Percentiles rank a stretch among this genome's conserved stretches.
Evolutionary conservation across 2,888 invertebrate species (phyloP).

Genomic region (Platycheirus rosarum): DNA sequence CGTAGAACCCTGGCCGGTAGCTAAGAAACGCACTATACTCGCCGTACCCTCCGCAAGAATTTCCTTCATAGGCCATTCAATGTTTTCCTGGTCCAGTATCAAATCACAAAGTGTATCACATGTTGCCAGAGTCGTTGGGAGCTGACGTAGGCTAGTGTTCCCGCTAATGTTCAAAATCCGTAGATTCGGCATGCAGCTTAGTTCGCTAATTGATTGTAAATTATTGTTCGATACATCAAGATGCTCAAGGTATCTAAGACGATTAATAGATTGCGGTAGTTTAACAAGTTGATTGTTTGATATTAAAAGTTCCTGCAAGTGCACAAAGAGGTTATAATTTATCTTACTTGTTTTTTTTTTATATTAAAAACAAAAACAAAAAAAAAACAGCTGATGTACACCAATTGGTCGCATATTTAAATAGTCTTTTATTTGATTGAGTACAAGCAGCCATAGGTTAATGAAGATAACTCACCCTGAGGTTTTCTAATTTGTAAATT

Average conservation of each 20-base stretch:
- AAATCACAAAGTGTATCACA: constrained; percentile 86
- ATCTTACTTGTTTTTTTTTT: neutral
- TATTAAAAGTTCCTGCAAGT: constrained; percentile 87
- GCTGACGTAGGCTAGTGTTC: constrained; percentile 85
- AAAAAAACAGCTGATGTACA: neutral
- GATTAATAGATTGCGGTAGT: constrained; percentile 88
- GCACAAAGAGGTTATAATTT: neutral
- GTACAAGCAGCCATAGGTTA: neutral
- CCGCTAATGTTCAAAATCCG: constrained; percentile 85
- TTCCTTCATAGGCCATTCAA: constrained; percentile 87
- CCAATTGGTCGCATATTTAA: neutral
- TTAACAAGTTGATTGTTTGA: constrained; percentile 88
- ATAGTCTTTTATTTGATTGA: no score
- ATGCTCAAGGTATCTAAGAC: constrained; percentile 86
- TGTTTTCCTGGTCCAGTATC: constrained; percentile 85
- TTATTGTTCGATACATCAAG: constrained; percentile 89
- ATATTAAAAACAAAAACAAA: neutral
- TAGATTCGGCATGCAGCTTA: constrained; percentile 84
- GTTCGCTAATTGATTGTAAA: constrained; percentile 83
- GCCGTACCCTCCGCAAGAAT: constrained; percentile 85
- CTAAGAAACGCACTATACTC: constrained; percentile 87
- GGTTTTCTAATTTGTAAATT: constrained; percentile 86
- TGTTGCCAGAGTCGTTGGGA: constrained; percentile 87
- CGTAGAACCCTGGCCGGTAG: constrained; percentile 82
- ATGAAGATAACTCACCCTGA: constrained; percentile 83